Evolutionary conservation across 2,113 vertebrate genomes (phyloP).

Genomic region (Bos javanicus): DNA sequence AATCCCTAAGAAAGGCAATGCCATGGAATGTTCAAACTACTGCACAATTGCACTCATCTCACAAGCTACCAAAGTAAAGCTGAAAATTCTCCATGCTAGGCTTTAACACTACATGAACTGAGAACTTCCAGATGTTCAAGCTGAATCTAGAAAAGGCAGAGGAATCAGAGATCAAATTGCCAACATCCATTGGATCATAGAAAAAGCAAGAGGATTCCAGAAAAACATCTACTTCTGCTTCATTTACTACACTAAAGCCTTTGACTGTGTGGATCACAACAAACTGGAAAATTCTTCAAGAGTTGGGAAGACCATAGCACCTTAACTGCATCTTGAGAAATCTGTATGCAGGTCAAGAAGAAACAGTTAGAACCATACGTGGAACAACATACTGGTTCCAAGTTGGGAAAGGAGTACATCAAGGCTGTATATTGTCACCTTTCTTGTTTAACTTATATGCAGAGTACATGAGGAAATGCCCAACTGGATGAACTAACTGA

Average conservation of each 20-base stretch:
- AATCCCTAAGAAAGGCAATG: background rate
- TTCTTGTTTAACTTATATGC: background rate
- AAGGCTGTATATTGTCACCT: background rate
- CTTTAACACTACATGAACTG: background rate
- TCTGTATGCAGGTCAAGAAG: background rate
- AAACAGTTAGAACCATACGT: background rate
- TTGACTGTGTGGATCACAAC: background rate
- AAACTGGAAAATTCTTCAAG: background rate
- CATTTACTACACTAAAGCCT: background rate
- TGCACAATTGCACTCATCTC: background rate
- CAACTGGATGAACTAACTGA: background rate
- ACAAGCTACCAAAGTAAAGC: background rate
- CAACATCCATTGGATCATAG: background rate
- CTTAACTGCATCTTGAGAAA: background rate
- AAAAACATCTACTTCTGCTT: background rate
- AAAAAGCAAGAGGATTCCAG: background rate
- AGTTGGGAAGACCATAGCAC: background rate
- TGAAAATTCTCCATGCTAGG: background rate
- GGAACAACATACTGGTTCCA: background rate
- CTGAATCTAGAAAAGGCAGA: background rate
- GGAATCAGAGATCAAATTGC: background rate
- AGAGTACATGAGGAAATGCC: background rate
- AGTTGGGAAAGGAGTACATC: background rate
- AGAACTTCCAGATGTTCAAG: background rate
- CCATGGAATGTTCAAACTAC: background rate